Evolutionary conservation across 2,888 invertebrate species (phyloP), one percentile per base, ranked within the genome.

Genomic region (Gymnoscelis rufifasciata): DNA sequence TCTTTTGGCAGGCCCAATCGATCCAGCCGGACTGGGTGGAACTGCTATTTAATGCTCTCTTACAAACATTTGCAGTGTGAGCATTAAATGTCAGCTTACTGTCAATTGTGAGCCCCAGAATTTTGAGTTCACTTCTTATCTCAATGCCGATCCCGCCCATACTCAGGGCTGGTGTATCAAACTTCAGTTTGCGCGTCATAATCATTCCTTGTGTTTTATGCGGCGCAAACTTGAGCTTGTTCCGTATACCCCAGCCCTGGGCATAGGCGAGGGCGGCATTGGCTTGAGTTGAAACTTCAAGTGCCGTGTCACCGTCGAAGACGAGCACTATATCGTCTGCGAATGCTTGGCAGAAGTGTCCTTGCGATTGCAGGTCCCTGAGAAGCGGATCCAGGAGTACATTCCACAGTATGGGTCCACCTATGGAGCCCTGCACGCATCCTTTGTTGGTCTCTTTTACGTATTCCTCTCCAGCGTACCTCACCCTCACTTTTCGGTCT

Each of bases 231-330:
- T 19, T n/a, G 0, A 31, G 8, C n/a, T 52, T 48, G 11, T 52
- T 48, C 24, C 2, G 5, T 15, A 47, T 12, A 1, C 47, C 36
- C 38, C 13, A 27, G 10, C n/a, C 27, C 8, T 10, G 43, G 27
- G 54, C 52, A 47, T 42, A 13, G 1, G 13, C 50, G 12, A 59
- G 55, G 1, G 51, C 48, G 13, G 42, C 49, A 43, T 56, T 57
- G 1, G 56, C 52, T 0, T 23, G 24, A 15, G 3, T 6, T 13
- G 51, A 23, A 0, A 59, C 24, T 1, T 45, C 51, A 0, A 11
- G 4, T 3, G 46, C 52, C 0, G 53, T 50, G 2, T 46, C 14
- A 0, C 47, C 52, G 4, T 47, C 45, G 6, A 56, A 31, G 0
- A 52, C 31, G 3, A 56, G 11, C 0, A 52, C 39, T 0, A 49